phyloP scores from a whole-genome alignment of 2,113 vertebrate genomes.

The Nematolebias whitei region DNA sequence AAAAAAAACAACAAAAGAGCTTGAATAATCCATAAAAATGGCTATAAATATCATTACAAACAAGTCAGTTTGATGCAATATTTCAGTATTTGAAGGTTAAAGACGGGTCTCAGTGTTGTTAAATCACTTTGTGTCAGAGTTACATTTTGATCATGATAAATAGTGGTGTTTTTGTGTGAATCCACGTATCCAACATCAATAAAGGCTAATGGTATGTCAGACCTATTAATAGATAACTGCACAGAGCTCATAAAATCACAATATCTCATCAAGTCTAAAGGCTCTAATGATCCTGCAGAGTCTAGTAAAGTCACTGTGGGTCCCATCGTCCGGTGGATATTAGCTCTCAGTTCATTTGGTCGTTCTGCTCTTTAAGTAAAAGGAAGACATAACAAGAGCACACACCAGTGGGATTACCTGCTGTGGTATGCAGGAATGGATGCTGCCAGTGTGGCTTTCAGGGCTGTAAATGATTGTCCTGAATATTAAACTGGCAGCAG shows the following conservation, averaged over 20 bases:
- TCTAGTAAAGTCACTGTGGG: conserved; percentile 69
- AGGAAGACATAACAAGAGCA: conserved; percentile 39
- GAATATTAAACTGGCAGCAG: conserved; percentile 25
- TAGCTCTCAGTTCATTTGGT: conserved; percentile 58
- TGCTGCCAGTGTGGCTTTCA: conserved; percentile 23
- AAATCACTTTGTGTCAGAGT: conserved; percentile 64
- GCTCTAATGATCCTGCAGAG: conserved; percentile 69
- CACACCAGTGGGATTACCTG: conserved; percentile 34
- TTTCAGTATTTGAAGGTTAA: conserved; percentile 65
- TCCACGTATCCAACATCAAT: conserved; percentile 71
- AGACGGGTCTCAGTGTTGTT: conserved; percentile 38
- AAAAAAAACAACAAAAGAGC: conserved; percentile 13
- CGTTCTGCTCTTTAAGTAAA: conserved; percentile 52
- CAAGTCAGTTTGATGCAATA: conserved; percentile 19
- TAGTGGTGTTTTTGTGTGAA: conserved; percentile 71
- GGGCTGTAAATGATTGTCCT: conserved; percentile 7
- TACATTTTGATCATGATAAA: conserved; percentile 75
- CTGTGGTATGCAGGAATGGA: conserved; percentile 17
- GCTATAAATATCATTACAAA: conserved; percentile 11
- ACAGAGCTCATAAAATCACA: conserved; percentile 77
- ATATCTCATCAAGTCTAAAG: conserved; percentile 68
- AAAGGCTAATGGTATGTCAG: conserved; percentile 73
- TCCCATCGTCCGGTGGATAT: conserved; percentile 65
- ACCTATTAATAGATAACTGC: conserved; percentile 74
- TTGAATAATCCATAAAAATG: conserved; percentile 12